A percentile compares a stretch with the other conserved stretches of the same genome.
Conservation (phyloP, 2,113 vertebrate species). For the Lepus europaeus region DNA sequence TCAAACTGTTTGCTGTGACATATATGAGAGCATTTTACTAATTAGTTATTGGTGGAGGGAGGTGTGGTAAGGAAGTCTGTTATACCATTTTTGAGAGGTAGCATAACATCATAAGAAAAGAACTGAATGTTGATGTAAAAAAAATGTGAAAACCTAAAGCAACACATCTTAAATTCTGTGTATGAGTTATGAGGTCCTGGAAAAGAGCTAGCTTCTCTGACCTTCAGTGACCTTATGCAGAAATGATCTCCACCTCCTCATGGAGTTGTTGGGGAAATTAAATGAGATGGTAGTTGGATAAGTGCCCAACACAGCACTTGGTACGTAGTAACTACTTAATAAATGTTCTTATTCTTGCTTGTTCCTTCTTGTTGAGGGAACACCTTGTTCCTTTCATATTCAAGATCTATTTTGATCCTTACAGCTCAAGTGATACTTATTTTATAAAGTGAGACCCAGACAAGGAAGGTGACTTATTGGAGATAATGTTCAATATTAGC, state of each 20-base stretch:
- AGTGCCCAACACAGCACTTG: neutral
- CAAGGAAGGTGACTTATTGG: neutral
- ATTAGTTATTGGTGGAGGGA: neutral
- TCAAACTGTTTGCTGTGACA: neutral
- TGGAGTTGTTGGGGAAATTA: neutral
- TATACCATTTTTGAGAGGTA: neutral
- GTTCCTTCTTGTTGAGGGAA: neutral
- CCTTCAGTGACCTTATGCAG: no score
- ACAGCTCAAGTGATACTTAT: neutral
- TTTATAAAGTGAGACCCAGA: neutral
- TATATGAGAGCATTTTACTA: neutral
- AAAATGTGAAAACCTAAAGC: neutral
- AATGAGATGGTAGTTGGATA: neutral
- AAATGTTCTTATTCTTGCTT: neutral
- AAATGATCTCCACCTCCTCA: neutral
- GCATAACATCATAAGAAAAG: neutral
- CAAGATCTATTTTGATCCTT: neutral
- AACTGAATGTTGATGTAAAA: neutral
- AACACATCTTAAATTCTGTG: neutral
- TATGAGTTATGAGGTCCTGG: neutral
- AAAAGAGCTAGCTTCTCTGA: neutral
- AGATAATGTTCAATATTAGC: slow-evolving; percentile 2
- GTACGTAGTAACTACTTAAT: no score
- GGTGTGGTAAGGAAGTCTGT: neutral
- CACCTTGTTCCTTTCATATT: slow-evolving; percentile 8